Evolutionary conservation across 2,797 vertebrate genomes (phyloP).

Genomic region (Hydrolagus colliei): DNA sequence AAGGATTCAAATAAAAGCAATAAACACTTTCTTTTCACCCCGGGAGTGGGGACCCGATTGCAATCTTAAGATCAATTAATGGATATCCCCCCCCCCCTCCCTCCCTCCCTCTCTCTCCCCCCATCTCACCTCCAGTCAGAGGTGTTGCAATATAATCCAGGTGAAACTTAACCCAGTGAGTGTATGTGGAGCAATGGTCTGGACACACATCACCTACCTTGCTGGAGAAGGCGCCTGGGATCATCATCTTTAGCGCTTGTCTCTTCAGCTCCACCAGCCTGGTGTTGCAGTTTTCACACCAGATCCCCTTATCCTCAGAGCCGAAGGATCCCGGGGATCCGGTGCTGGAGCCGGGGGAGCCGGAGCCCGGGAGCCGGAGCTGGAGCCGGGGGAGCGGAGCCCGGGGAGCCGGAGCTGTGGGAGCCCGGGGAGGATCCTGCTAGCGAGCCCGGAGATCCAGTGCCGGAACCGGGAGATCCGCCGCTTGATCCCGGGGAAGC

Average conservation of each 20-base stretch:
- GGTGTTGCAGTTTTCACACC: constrained; percentile 84
- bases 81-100: background rate
- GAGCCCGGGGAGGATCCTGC: constrained; percentile 44
- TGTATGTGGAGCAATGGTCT: too few species aligned
- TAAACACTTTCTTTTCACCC: too few species aligned
- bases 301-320: constrained; percentile 52
- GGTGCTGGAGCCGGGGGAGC: constrained; percentile 43
- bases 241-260: constrained; percentile 78
- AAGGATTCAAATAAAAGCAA: too few species aligned
- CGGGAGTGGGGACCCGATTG: too few species aligned
- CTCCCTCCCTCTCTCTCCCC: background rate
- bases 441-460: constrained; percentile 69
- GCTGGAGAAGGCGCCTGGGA: constrained; percentile 74
- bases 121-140: background rate
- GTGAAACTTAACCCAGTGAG: too few species aligned
- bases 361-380: constrained; percentile 49
- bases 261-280: constrained; percentile 84
- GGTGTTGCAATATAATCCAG: too few species aligned
- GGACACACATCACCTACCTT: constrained; percentile 63
- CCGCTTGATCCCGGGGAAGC: constrained; percentile 84
- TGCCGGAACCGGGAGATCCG: constrained; percentile 79
- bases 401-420: constrained; percentile 56
- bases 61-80: too few species aligned
- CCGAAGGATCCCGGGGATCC: constrained; percentile 66
- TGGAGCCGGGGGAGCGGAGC: constrained; percentile 66